phyloP scores from a whole-genome alignment of 2,797 vertebrate genomes.

The Dipus sagitta region DNA sequence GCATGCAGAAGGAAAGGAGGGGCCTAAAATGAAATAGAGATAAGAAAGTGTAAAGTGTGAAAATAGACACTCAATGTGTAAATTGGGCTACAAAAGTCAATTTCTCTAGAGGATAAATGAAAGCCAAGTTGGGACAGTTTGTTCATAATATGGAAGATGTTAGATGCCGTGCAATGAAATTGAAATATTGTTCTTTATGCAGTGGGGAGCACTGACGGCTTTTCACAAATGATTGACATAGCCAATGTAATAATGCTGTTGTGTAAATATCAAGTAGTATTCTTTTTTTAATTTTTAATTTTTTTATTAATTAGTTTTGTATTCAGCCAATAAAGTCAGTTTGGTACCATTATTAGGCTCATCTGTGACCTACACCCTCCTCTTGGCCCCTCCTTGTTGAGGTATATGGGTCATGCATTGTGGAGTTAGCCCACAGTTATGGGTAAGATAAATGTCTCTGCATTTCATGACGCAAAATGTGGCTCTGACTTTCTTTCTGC shows the following conservation, averaged over 20 bases:
- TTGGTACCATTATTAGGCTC: no score
- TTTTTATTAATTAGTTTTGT: no score
- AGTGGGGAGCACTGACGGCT: neutral
- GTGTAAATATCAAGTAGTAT: neutral
- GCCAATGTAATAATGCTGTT: neutral
- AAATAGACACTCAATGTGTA: neutral
- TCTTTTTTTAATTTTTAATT: no score
- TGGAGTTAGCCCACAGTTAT: no score
- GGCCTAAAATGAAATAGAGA: slow-evolving; percentile 16
- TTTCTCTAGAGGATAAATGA: neutral
- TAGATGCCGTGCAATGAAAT: neutral
- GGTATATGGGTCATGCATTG: no score
- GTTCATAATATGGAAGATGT: neutral
- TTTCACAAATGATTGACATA: neutral
- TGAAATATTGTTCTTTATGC: neutral
- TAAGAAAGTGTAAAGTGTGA: neutral
- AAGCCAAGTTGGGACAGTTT: neutral
- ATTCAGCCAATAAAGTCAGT: no score
- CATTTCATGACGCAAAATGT: no score
- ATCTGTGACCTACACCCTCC: no score
- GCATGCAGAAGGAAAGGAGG: neutral
- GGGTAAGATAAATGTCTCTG: no score
- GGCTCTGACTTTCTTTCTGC: no score
- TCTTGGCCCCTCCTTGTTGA: no score
- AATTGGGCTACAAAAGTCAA: neutral